These are phyloP conservation scores for Neocloeon triangulifer DNA, from an alignment of 1,140 invertebrate genomes.

Conservation along the genomic window DNA sequence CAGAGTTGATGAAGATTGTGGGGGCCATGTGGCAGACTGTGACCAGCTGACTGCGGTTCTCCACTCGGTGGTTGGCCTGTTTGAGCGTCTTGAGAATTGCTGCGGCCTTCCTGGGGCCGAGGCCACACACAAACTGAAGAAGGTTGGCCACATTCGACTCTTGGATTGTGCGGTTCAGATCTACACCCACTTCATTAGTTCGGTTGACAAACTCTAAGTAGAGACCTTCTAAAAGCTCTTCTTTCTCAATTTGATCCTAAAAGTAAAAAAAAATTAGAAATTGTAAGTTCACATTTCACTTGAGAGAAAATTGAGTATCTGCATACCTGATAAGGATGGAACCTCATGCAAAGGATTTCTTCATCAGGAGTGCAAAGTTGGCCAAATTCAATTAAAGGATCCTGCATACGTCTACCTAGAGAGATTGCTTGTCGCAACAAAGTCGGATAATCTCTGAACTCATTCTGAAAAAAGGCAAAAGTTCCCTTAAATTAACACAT, in stretches of 20 bases:
- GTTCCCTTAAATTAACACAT: conserved; percentile 1
- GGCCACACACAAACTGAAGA: conserved; percentile 94
- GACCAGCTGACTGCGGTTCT: conserved; percentile 88
- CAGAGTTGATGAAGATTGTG: conserved; percentile 97
- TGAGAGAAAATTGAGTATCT: conserved; percentile 1
- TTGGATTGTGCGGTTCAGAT: conserved; percentile 80
- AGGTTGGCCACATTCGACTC: conserved; percentile 69
- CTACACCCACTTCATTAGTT: conserved; percentile 96
- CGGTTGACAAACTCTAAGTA: conserved; percentile 79
- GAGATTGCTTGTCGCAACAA: conserved; percentile 79
- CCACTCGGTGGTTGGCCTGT: conserved; percentile 77
- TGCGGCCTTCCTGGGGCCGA: conserved; percentile 86
- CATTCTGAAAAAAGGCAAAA: conserved; percentile 23
- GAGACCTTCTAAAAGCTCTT: conserved; percentile 64
- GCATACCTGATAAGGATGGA: conserved; percentile 54
- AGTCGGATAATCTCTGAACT: conserved; percentile 81
- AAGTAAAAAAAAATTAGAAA: conserved; percentile 7
- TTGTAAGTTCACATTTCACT: neutral
- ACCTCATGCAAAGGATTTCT: conserved; percentile 84
- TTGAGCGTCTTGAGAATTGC: conserved; percentile 77
- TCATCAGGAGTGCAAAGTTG: conserved; percentile 88
- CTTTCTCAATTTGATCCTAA: conserved; percentile 65
- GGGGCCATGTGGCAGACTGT: conserved; percentile 92
- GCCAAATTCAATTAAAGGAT: conserved; percentile 89
- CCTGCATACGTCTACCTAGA: conserved; percentile 74